These are phyloP conservation scores for Drosophila atripex DNA, from an alignment of 2,888 invertebrate species.

Conservation along the genomic window DNA sequence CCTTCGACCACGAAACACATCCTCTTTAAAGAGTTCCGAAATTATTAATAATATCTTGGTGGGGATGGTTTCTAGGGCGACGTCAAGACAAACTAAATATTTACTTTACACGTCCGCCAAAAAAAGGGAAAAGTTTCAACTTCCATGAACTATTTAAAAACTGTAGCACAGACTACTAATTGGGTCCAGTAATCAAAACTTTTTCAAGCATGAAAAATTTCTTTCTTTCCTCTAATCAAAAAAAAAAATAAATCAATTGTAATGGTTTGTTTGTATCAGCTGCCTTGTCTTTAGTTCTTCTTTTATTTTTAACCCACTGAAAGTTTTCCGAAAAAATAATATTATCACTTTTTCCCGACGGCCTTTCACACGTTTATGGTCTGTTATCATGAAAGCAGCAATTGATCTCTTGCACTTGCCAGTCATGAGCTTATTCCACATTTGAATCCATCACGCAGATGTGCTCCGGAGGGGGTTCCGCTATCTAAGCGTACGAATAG, in stretches of 20 bases:
- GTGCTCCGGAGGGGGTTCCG: conserved; percentile 5
- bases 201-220: conserved; percentile 7
- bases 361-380: conserved; percentile 50
- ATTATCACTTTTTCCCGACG: conserved; percentile 13
- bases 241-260: conserved; percentile 18
- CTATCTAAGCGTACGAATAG: background rate
- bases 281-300: conserved; percentile 3
- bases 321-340: background rate
- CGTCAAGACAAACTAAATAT: background rate
- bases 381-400: conserved; percentile 54
- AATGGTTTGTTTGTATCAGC: conserved; percentile 5
- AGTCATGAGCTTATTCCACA: conserved; percentile 44
- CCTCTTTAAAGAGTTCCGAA: background rate
- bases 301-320: background rate
- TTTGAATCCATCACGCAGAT: conserved; percentile 19
- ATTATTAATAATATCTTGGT: background rate
- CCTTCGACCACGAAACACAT: conserved; percentile 3
- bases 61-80: background rate
- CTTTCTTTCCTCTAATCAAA: conserved; percentile 25
- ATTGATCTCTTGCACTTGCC: conserved; percentile 73
- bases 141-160: background rate
- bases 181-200: too few relatives aligned
- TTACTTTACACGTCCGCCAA: background rate
- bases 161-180: background rate
- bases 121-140: background rate